Evolutionary conservation across 2,113 vertebrate species (phyloP), one percentile per base, ranked within the genome.

Genomic region (Mastomys coucha): DNA sequence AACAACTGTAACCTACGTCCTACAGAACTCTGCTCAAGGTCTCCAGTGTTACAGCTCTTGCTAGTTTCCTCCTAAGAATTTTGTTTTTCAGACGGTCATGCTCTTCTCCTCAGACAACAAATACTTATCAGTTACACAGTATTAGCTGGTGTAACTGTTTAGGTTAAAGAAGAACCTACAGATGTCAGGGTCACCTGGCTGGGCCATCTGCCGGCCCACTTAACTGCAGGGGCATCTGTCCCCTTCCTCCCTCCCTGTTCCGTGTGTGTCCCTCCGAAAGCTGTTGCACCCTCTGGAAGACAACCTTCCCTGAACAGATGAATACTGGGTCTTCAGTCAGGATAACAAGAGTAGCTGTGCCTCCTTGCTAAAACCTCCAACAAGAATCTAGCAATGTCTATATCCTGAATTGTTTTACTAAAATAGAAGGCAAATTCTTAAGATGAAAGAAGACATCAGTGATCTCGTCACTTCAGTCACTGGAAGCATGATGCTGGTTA

Each of bases 1-100:
- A 26, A 72, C 85, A 93, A 95, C 2, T 82, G 11, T 56, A 56
- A 56, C 31, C 78, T n/a, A 11, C 22, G 2, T 90, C 51, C 92
- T 22, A 73, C 4, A 73, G 45, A 3, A 93, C 24, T 49, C 22
- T n/a, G 36, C 86, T 69, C 69, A 85, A 85, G 56, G 39, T 96
- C 39, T 88, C 76, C 26, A 77, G 0, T 53, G 26, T 63, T 65
- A 87, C 19, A 76, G 70, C 80, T 93, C n/a, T 75, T 89, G 33
- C 84, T 91, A 88, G 19, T 58, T 56, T 81, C 67, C 31, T 95
- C 67, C 17, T 94, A 33, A 49, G n/a, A 80, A 77, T 96, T 91
- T 28, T 94, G 67, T 95, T 9, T 91, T 87, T 90, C n/a, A 65
- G 31, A 90, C 60, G 24, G 19, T 90, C 45, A 45, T 3, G 45